Percentiles rank a stretch among this genome's conserved stretches.
These are phyloP conservation scores for Leucosticte australis DNA, from an alignment of 2,113 vertebrate genomes.

Conservation along the genomic window DNA sequence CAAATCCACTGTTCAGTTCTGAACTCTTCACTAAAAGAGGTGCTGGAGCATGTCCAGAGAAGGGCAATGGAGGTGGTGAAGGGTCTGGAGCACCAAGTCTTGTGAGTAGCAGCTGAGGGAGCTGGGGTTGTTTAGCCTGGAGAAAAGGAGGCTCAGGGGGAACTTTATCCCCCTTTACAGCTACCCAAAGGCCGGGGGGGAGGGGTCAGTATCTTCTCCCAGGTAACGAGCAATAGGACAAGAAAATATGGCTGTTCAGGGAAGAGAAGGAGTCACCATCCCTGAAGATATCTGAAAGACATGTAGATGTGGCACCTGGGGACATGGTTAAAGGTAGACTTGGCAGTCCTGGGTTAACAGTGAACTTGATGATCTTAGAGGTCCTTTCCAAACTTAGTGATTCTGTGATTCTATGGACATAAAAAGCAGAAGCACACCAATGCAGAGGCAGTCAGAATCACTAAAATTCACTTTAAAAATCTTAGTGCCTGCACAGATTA, in stretches of 20 bases:
- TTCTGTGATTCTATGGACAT: background rate
- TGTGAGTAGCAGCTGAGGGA: background rate
- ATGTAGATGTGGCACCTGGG: background rate
- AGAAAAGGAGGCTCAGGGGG: background rate
- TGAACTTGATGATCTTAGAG: background rate
- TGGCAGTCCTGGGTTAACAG: background rate
- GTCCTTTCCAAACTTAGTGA: background rate
- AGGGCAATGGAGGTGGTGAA: background rate
- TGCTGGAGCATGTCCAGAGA: background rate
- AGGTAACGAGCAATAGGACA: background rate
- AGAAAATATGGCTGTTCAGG: background rate
- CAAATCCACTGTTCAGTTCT: background rate
- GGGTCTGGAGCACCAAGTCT: background rate
- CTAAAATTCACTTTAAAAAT: background rate
- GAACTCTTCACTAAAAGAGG: background rate
- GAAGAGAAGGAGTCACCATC: background rate
- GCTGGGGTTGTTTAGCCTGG: background rate
- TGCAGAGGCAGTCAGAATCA: background rate
- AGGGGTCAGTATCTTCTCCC: background rate
- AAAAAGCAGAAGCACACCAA: background rate
- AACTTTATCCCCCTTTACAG: background rate
- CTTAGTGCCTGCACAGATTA: background rate
- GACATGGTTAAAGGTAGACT: background rate
- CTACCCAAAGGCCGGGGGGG: background rate
- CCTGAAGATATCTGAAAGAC: background rate